These are phyloP conservation scores for Rotaria sp. DNA, from an alignment of 2,888 invertebrate species.

Conservation along the genomic window DNA sequence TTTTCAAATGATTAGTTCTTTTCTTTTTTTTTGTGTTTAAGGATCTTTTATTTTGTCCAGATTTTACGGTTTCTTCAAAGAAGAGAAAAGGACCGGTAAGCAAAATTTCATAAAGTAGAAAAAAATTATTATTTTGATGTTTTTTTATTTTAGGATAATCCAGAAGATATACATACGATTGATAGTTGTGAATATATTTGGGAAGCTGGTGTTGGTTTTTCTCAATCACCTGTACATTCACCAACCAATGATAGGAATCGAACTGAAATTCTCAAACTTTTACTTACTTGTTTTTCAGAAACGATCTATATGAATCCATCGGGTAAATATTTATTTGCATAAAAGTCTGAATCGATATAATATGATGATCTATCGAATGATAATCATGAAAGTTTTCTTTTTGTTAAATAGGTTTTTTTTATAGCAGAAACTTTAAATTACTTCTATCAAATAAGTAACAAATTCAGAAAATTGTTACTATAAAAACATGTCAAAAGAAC, in stretches of 20 bases:
- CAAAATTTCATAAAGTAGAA: background rate
- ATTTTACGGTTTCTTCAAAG: slow-evolving; percentile 82
- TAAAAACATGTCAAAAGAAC: too few relatives aligned
- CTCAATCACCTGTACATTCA: slow-evolving; percentile 75
- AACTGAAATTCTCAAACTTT: slow-evolving; percentile 79
- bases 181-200: slow-evolving; percentile 99
- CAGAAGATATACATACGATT: slow-evolving; percentile 84
- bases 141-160: slow-evolving; percentile 57
- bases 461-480: too few relatives aligned
- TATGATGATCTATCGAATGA: too few relatives aligned
- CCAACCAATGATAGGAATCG: slow-evolving; percentile 76
- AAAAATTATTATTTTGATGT: too few relatives aligned
- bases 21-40: slow-evolving; percentile 52
- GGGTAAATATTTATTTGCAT: slow-evolving; percentile 59
- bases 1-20: too few relatives aligned
- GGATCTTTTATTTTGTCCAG: slow-evolving; percentile 95
- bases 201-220: slow-evolving; percentile 96
- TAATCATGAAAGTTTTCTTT: too few relatives aligned
- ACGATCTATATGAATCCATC: slow-evolving; percentile 81
- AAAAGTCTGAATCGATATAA: too few relatives aligned
- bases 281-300: slow-evolving; percentile 91
- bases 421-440: too few relatives aligned
- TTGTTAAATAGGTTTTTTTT: too few relatives aligned
- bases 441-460: too few relatives aligned
- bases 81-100: slow-evolving; percentile 52